Percentiles rank a stretch among this genome's conserved stretches.
phyloP scores from a whole-genome alignment of 2,113 vertebrate species.

The Ceratotherium simum region DNA sequence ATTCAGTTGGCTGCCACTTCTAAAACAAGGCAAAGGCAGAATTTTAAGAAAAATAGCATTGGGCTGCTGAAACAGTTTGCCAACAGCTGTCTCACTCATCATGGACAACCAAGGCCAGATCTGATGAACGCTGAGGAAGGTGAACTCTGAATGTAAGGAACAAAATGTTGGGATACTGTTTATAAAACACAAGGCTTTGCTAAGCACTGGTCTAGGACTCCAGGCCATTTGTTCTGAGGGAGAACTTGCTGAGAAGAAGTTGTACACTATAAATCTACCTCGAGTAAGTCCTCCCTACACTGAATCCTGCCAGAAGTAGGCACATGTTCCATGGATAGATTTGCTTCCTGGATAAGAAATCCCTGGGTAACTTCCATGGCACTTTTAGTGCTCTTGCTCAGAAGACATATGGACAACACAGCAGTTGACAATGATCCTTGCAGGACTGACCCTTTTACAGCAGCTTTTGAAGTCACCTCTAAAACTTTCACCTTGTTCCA shows the following conservation, averaged over 20 bases:
- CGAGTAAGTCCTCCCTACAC: neutral
- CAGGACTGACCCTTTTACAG: neutral
- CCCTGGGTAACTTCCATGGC: neutral
- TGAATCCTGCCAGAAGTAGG: neutral
- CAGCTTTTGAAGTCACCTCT: neutral
- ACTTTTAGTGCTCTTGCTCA: neutral
- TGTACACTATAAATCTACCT: neutral
- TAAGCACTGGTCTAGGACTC: neutral
- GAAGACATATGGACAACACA: neutral
- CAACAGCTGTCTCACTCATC: neutral
- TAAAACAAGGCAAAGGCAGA: neutral
- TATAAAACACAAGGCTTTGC: neutral
- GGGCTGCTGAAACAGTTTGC: neutral
- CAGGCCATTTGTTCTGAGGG: neutral
- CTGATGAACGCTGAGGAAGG: neutral
- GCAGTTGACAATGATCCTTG: neutral
- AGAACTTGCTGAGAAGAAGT: neutral
- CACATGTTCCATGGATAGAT: neutral
- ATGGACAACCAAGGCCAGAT: neutral
- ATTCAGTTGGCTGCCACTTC: neutral
- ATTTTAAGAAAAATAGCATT: neutral
- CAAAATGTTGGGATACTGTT: neutral
- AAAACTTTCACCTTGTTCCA: neutral
- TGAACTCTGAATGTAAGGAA: neutral
- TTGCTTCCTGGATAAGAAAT: neutral